Base-by-base conservation (phyloP, 2,888 invertebrate genomes). In the Drosophila borborema region DNA sequence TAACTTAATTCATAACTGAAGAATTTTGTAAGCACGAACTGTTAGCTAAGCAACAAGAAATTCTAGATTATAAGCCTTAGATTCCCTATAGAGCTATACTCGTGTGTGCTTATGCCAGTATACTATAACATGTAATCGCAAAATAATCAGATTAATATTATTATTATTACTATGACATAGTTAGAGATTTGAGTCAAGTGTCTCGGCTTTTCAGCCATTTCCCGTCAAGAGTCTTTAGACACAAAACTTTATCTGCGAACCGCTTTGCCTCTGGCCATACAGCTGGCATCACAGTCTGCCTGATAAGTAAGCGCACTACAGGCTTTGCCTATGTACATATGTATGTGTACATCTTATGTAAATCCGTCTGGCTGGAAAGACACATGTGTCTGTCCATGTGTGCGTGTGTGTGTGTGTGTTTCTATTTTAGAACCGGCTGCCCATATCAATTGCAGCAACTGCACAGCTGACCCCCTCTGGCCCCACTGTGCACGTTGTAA, bases 361-460 rank as follows among this genome's bases (percentile, higher is more conserved):
- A 73, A 66, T 45, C 36, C 36, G 59, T 20, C 28, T 38, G 49
- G 38, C 72, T 72, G 66, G 55, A 65, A 12, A 10, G 20, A 41
- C 6, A 43, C 18, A 31, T 43, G 40, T 45, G 14, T 54, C 14
- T 45, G 14, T 59, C 14, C 43, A 23, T 53, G 23, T 5, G 20
- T 46, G 41, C 31, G 40, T 46, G 31, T 28, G 40, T 8, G 40
- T 18, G 18, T 41, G 38, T 31, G 23, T 41, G 45, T 54, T 72
- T 45, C 64, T 64, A 59, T 63, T 59, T 62, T 66, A 28, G 41
- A 58, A 62, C 49, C 59, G 40, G 38, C 71, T 66, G 60, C 3
- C 58, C 67, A 56, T 78, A 81, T 78, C 75, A 81, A 81, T 81
- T 81, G 78, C 78, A 64, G 66, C 64, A 64, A 68, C 31, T 6